A percentile compares a stretch with the other conserved stretches of the same genome.
Conservation (phyloP, 1,140 invertebrate genomes). For the Calosoma granatense region DNA sequence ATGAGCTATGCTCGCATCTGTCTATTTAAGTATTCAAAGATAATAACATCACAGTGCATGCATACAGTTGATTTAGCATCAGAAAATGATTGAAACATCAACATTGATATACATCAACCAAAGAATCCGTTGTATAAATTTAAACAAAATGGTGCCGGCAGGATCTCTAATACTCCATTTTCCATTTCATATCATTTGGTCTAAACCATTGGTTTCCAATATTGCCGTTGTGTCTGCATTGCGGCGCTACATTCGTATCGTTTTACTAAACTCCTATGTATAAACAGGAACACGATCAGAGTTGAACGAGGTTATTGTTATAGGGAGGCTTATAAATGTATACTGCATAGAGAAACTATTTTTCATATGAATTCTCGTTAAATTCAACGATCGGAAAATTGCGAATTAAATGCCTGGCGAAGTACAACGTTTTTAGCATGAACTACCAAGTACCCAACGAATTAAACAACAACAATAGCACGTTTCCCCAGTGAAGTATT, state of each 20-base stretch:
- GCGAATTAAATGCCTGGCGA: background rate
- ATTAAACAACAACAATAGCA: too few species aligned
- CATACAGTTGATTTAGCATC: too few species aligned
- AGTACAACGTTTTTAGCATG: too few species aligned
- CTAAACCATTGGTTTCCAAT: background rate
- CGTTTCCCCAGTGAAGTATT: too few species aligned
- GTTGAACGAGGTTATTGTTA: background rate
- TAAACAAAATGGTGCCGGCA: background rate
- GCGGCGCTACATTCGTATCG: background rate
- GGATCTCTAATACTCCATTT: background rate
- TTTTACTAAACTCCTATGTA: background rate
- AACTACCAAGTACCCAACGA: too few species aligned
- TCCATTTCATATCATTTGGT: background rate
- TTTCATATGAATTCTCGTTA: background rate
- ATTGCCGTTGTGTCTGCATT: background rate
- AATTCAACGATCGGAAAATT: background rate
- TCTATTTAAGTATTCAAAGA: background rate
- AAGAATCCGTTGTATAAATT: too few species aligned
- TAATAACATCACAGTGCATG: too few species aligned
- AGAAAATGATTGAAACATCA: too few species aligned
- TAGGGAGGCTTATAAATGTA: background rate
- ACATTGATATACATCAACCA: too few species aligned
- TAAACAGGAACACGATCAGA: background rate
- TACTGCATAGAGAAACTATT: background rate
- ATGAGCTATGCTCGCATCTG: background rate